Conservation (phyloP, 2,797 vertebrate genomes). For the Brachymystax lenok region DNA sequence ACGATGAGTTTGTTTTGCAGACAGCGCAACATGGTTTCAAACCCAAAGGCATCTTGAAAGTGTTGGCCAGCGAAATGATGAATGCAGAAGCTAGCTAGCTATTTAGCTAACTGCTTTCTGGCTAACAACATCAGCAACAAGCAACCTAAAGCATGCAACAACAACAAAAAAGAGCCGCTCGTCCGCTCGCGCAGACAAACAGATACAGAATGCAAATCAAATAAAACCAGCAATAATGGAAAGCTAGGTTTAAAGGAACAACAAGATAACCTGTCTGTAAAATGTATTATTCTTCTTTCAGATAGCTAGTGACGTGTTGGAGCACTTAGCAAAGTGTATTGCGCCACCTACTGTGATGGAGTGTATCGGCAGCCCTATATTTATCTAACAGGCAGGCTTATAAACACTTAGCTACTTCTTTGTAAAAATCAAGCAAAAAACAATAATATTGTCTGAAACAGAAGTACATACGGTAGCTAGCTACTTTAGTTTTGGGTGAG, state of each 20-base stretch:
- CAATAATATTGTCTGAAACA: too few relatives aligned
- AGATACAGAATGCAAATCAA: background rate
- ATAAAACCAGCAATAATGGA: background rate
- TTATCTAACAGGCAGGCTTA: too few relatives aligned
- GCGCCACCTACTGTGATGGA: conserved; percentile 1
- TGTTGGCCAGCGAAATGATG: conserved; percentile 19
- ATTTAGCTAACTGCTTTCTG: background rate
- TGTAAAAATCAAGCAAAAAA: too few relatives aligned
- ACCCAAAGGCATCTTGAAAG: conserved; percentile 87
- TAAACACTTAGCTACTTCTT: too few relatives aligned
- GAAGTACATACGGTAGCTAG: background rate
- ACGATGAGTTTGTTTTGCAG: conserved; percentile 93
- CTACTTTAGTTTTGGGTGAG: background rate
- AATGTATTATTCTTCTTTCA: background rate
- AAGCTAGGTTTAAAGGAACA: background rate
- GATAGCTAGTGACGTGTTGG: background rate
- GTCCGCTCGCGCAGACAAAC: background rate
- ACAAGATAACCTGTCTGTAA: too few relatives aligned
- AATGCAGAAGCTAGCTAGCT: background rate
- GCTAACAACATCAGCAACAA: background rate
- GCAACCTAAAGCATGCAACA: background rate
- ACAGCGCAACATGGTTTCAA: conserved; percentile 92
- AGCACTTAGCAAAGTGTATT: background rate
- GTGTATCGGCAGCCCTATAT: background rate
- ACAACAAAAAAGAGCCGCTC: background rate